phyloP scores from a whole-genome alignment of 2,888 invertebrate genomes.

The Drosophila kokeensis region DNA sequence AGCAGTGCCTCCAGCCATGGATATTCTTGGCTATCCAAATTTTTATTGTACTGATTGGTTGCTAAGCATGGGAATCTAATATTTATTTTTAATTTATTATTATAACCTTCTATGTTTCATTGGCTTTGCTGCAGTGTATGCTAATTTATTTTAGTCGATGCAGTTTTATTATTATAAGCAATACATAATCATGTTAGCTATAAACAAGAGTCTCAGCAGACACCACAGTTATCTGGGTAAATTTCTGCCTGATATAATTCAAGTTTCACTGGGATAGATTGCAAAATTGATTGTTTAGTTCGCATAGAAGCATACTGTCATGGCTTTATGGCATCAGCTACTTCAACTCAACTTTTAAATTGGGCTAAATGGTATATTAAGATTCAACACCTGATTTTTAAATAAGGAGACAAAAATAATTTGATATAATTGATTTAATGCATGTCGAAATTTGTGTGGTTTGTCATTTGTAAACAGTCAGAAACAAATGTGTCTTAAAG shows the following conservation, averaged over 20 bases:
- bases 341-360: background rate
- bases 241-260: background rate
- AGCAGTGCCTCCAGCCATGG: background rate
- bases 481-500: conserved; percentile 1
- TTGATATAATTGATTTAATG: conserved; percentile 25
- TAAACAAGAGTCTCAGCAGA: background rate
- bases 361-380: background rate
- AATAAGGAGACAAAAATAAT: background rate
- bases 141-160: background rate
- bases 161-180: too few relatives aligned
- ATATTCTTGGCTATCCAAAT: background rate
- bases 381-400: background rate
- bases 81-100: background rate
- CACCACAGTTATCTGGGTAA: background rate
- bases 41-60: background rate
- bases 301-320: background rate
- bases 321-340: background rate
- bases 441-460: conserved; percentile 17
- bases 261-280: background rate
- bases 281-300: background rate
- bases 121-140: background rate
- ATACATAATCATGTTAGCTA: too few relatives aligned
- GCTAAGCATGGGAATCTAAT: background rate
- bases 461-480: conserved; percentile 2
- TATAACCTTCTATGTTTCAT: background rate